A percentile compares a stretch with the other conserved stretches of the same genome.
These are phyloP conservation scores for Oligia strigilis DNA, from an alignment of 2,888 invertebrate genomes.

Conservation along the genomic window DNA sequence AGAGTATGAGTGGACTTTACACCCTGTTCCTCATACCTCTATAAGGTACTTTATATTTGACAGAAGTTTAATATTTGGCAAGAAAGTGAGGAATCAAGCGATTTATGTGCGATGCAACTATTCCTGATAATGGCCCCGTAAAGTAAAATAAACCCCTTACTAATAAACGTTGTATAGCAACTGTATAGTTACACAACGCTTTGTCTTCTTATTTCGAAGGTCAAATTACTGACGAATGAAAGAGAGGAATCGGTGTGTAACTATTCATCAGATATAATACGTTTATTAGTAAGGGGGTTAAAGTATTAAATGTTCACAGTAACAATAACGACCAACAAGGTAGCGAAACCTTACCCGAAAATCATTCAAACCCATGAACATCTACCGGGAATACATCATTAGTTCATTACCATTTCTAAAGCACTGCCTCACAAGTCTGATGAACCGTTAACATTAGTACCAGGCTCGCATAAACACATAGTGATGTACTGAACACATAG, in stretches of 20 bases:
- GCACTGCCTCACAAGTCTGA: background rate
- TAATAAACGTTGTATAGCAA: no score
- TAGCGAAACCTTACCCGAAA: background rate
- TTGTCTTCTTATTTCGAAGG: no score
- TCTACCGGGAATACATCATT: background rate
- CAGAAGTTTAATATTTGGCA: background rate
- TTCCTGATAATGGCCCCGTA: background rate
- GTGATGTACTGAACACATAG: slow-evolving; percentile 27
- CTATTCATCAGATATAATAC: no score
- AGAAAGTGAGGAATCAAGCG: background rate
- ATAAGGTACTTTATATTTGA: background rate
- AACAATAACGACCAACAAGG: background rate
- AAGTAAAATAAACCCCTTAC: background rate
- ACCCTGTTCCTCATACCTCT: no score
- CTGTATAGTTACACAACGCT: no score
- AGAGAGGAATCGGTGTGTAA: no score
- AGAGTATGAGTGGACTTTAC: no score
- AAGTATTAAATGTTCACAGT: background rate
- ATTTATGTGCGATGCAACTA: background rate
- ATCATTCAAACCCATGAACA: background rate
- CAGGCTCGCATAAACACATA: slow-evolving; percentile 40
- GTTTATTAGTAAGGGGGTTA: no score
- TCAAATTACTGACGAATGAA: no score
- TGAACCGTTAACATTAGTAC: slow-evolving; percentile 36
- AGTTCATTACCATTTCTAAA: background rate